Percentiles rank a stretch among this genome's conserved stretches.
Conservation (phyloP, 2,113 vertebrate genomes). For the Gnathonemus echidnorhynchus region DNA sequence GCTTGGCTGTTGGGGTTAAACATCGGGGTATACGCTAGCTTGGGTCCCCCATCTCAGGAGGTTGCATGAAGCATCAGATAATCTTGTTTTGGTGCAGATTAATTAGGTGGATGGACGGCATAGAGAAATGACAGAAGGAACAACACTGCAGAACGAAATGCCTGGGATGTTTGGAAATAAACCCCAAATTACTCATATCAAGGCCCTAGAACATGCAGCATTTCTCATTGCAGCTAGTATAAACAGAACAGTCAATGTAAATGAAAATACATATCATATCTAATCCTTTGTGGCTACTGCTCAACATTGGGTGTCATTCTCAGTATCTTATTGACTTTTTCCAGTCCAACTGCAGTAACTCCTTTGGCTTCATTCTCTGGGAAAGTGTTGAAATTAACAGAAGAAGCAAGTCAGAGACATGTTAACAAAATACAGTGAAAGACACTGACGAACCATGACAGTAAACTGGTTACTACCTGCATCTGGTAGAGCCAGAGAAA, state of each 20-base stretch:
- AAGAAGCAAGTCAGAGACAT: background rate
- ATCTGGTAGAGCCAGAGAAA: background rate
- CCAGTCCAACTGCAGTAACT: background rate
- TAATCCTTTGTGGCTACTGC: background rate
- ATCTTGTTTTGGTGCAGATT: background rate
- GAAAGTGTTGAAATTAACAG: background rate
- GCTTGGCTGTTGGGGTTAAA: too few relatives aligned
- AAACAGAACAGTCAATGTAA: background rate
- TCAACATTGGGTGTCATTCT: background rate
- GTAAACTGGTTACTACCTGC: background rate
- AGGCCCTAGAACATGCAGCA: too few relatives aligned
- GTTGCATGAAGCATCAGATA: background rate
- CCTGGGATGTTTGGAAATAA: background rate
- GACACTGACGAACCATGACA: background rate
- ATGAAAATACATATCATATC: background rate
- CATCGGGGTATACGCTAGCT: too few relatives aligned
- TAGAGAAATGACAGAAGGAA: background rate
- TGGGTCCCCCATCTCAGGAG: too few relatives aligned
- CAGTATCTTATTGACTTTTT: background rate
- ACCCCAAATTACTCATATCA: background rate
- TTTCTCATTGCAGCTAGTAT: background rate
- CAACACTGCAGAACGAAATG: background rate
- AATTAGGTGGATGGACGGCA: background rate
- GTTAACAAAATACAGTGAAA: background rate
- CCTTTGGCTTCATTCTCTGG: background rate